phyloP scores from a whole-genome alignment of 2,888 invertebrate species.

The Caenorhabditis imperialis region DNA sequence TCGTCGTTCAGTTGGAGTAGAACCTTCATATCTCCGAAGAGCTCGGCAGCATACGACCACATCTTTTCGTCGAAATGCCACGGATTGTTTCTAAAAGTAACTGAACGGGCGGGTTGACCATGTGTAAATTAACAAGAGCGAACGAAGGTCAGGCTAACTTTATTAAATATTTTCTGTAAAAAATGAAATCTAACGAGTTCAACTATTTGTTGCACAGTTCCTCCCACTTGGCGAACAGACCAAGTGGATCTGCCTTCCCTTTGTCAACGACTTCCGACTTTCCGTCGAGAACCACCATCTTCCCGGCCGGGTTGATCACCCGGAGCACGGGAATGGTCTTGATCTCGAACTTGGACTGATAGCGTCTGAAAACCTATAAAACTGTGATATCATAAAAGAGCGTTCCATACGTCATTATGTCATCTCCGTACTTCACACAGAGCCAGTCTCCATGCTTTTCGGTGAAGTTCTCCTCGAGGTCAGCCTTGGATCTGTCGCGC shows the following conservation, averaged over 20 bases:
- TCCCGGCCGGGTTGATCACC: slow-evolving; percentile 79
- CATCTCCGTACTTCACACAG: slow-evolving; percentile 71
- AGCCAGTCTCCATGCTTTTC: slow-evolving; percentile 76
- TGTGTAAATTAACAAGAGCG: not conserved
- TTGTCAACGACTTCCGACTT: slow-evolving; percentile 55
- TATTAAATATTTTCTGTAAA: not conserved
- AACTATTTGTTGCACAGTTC: slow-evolving; percentile 47
- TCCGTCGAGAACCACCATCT: slow-evolving; percentile 79
- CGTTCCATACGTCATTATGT: slow-evolving; percentile 65
- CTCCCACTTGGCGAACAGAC: slow-evolving; percentile 63
- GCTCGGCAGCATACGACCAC: slow-evolving; percentile 16
- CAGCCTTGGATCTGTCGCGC: slow-evolving; percentile 71
- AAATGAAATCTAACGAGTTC: not conserved
- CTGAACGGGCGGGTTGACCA: slow-evolving; percentile 12
- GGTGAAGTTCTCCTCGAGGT: slow-evolving; percentile 74
- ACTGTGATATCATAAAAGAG: too few relatives aligned
- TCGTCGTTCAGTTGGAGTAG: not conserved
- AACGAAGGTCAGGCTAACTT: not conserved
- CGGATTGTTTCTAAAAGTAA: slow-evolving; percentile 10
- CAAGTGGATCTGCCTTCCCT: slow-evolving; percentile 59
- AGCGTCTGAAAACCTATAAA: slow-evolving; percentile 43
- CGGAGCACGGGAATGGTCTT: slow-evolving; percentile 79
- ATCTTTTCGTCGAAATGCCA: not conserved
- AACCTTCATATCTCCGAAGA: slow-evolving; percentile 41
- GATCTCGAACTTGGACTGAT: slow-evolving; percentile 67